Conservation (phyloP, 2,888 invertebrate genomes). For the Nudaria mundana region DNA sequence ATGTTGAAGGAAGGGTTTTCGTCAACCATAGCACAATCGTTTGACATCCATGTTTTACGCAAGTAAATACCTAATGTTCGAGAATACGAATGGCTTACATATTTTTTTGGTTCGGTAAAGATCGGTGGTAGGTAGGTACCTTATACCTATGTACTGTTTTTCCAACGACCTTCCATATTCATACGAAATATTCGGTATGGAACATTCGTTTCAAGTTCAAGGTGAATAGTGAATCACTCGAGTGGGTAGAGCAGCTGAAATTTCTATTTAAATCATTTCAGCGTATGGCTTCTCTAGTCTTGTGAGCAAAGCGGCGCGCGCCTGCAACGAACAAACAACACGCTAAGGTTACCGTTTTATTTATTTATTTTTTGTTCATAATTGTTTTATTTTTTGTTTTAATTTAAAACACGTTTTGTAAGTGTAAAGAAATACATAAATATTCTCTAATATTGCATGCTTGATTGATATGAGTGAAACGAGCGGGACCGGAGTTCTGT, state of each 20-base stretch:
- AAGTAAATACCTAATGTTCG: too few relatives aligned
- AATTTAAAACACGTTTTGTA: neutral
- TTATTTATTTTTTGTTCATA: constrained; percentile 13
- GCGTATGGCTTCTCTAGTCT: constrained; percentile 53
- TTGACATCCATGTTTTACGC: too few relatives aligned
- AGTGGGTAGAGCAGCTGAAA: constrained; percentile 72
- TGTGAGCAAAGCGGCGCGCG: constrained; percentile 70
- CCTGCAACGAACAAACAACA: constrained; percentile 68
- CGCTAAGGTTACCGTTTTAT: constrained; percentile 34
- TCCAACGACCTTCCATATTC: constrained; percentile 7
- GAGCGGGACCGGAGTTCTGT: too few relatives aligned
- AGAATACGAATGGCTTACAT: too few relatives aligned
- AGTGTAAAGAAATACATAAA: too few relatives aligned
- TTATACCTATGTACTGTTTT: too few relatives aligned
- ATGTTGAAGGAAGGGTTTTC: too few relatives aligned
- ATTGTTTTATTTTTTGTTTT: neutral
- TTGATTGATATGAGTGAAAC: too few relatives aligned
- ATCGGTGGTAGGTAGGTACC: too few relatives aligned
- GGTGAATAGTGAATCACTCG: constrained; percentile 68
- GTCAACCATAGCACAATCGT: too few relatives aligned
- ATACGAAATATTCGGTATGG: constrained; percentile 18
- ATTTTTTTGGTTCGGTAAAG: too few relatives aligned
- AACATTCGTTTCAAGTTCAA: constrained; percentile 63
- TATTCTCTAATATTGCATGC: too few relatives aligned
- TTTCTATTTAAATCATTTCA: constrained; percentile 74